Base-by-base conservation (phyloP, 2,888 invertebrate genomes). In the Synergus itoensis region DNA sequence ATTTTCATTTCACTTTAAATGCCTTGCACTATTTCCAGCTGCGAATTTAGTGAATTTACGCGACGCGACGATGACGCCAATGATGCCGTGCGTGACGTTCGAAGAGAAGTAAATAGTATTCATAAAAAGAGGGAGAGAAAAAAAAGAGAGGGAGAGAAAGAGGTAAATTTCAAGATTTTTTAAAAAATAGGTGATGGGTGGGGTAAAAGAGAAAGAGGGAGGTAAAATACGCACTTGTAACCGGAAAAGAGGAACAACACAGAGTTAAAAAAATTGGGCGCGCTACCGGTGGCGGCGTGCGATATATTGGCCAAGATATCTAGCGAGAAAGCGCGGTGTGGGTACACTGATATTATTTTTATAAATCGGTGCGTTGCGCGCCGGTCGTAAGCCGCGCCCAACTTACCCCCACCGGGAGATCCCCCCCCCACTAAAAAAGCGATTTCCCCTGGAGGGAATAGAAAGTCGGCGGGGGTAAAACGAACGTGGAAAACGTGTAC, bases 341-440 rank as follows among this genome's bases (percentile, higher is more conserved):
- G 77, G 77, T 77, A 77, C 63, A 77, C 77, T 77, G 77, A 77
- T 77, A 77, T 77, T 77, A 77, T 77, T 77, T 77, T 77, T 77
- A 48, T 77, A 77, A 36, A 77, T 77, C 77, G 77, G 77, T 48
- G 77, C 64, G 77, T 43, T 62, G 64, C 62, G 62, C 77, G 77
- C 77, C 62, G 63, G 48, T 76, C 76, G 76, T 77, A 77, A 53
- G 65, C 77, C 77, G 77, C 77, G 77, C 77, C 77, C 77, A 67
- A 53, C 57, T 76, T 21, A 36, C 76, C 76, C 76, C 48, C 48
- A 36, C 53, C 12, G 4, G 8, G 40, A 36, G 11, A 36, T 21
- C 64, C 64, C 48, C 64, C 67, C 57, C 21, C 62, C 76, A 45
- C 41, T 16, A 41, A 16, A 53, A 16, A 5, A 21, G 40, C 14